Evolutionary conservation across 1,140 invertebrate species (phyloP).

Genomic region (Drosophila micromelanica): DNA sequence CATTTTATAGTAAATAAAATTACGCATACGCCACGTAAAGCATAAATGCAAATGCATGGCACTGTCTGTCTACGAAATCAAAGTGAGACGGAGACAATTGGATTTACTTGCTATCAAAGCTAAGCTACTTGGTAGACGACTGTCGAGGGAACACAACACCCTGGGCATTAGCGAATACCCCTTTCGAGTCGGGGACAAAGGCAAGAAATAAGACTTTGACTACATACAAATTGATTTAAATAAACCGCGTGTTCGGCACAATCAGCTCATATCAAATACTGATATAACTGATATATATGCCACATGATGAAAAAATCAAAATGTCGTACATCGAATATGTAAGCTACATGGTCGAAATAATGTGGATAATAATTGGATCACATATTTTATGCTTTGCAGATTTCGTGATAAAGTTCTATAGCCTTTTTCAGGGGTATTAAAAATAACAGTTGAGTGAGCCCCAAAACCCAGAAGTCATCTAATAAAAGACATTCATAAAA

Average conservation of each 20-base stretch:
- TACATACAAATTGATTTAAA: slow-evolving; percentile 33
- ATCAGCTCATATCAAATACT: slow-evolving; percentile 41
- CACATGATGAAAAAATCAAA: too few relatives aligned
- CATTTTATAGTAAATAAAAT: slow-evolving; percentile 14
- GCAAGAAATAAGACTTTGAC: slow-evolving; percentile 8
- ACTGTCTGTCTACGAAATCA: slow-evolving; percentile 12
- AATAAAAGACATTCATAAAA: slow-evolving; percentile 22
- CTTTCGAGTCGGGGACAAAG: not conserved
- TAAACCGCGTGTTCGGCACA: slow-evolving; percentile 15
- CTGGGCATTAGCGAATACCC: too few relatives aligned
- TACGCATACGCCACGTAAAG: slow-evolving; percentile 39
- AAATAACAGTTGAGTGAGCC: not conserved
- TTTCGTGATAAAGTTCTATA: not conserved
- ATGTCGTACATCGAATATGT: too few relatives aligned
- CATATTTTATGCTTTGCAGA: not conserved
- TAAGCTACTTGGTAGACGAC: slow-evolving; percentile 30
- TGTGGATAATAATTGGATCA: not conserved
- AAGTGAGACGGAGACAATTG: slow-evolving; percentile 33
- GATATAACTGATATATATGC: slow-evolving; percentile 23
- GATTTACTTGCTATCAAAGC: slow-evolving; percentile 32
- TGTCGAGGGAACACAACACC: not conserved
- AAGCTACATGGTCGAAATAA: too few relatives aligned
- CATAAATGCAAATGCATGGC: slow-evolving; percentile 14
- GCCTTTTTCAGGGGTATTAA: not conserved
- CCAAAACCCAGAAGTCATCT: slow-evolving; percentile 20